These are phyloP conservation scores for Ips typographus DNA, from an alignment of 1,140 invertebrate species.

Conservation along the genomic window DNA sequence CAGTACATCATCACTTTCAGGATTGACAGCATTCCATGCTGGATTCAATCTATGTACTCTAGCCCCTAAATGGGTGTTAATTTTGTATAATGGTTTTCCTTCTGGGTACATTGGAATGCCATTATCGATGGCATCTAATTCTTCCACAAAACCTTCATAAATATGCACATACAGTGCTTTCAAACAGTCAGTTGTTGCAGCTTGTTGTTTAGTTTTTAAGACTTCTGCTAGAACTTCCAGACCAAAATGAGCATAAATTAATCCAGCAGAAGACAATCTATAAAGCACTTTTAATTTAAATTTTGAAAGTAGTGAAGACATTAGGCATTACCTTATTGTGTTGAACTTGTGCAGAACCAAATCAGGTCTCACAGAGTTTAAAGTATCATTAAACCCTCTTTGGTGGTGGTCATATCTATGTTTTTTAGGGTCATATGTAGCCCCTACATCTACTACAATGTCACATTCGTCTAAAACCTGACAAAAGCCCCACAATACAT, in stretches of 20 bases:
- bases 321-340: constrained; percentile 35
- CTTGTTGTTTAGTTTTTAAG: constrained; percentile 51
- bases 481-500: background rate
- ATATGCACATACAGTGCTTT: constrained; percentile 76
- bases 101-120: constrained; percentile 77
- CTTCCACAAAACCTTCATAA: constrained; percentile 89
- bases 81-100: constrained; percentile 77
- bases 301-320: background rate
- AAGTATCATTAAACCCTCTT: constrained; percentile 64
- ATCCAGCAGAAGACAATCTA: constrained; percentile 93
- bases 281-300: constrained; percentile 40
- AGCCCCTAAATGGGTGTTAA: constrained; percentile 75
- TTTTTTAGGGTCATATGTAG: constrained; percentile 73
- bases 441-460: constrained; percentile 97
- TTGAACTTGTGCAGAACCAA: constrained; percentile 47
- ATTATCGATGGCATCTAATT: constrained; percentile 97
- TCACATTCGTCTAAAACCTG: constrained; percentile 79
- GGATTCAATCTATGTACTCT: constrained; percentile 82
- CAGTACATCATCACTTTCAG: constrained; percentile 57
- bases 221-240: constrained; percentile 70
- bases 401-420: constrained; percentile 96
- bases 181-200: constrained; percentile 56
- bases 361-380: constrained; percentile 59
- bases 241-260: constrained; percentile 92
- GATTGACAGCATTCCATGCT: constrained; percentile 75